A percentile compares a stretch with the other conserved stretches of the same genome.
Conservation (phyloP, 1,140 invertebrate genomes). For the Bombus vancouverensis region DNA sequence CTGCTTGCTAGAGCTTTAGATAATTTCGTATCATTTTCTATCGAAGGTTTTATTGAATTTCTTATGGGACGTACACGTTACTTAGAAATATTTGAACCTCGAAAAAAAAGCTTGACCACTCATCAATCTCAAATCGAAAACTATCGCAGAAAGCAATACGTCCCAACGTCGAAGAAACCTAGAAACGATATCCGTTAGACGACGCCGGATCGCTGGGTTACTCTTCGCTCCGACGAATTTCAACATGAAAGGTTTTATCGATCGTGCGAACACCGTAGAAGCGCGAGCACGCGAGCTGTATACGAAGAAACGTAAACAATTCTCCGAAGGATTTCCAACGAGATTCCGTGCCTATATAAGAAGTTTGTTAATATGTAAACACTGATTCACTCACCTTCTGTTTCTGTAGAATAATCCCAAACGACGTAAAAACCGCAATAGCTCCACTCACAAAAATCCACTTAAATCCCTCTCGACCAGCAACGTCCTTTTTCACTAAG, state of each 20-base stretch:
- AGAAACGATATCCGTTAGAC: neutral
- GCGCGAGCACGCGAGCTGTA: neutral
- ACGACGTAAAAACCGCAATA: neutral
- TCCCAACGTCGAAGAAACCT: neutral
- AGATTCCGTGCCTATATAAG: too few relatives aligned
- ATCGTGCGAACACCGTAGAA: neutral
- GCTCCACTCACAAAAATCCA: conserved; percentile 12
- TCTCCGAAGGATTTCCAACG: neutral
- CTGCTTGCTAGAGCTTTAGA: too few relatives aligned
- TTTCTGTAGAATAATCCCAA: neutral
- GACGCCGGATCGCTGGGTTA: neutral
- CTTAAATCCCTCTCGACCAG: neutral
- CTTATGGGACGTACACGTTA: neutral
- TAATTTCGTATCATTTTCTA: too few relatives aligned
- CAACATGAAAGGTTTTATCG: neutral
- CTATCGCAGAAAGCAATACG: neutral
- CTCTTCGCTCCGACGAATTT: neutral
- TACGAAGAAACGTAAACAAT: neutral
- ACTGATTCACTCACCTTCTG: neutral
- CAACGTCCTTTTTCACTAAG: neutral
- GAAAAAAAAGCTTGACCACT: neutral
- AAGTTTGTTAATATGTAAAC: neutral
- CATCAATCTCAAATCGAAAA: neutral
- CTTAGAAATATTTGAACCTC: neutral
- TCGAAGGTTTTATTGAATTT: too few relatives aligned